Conservation (phyloP, 2,113 vertebrate species). For the Miniopterus natalensis region DNA sequence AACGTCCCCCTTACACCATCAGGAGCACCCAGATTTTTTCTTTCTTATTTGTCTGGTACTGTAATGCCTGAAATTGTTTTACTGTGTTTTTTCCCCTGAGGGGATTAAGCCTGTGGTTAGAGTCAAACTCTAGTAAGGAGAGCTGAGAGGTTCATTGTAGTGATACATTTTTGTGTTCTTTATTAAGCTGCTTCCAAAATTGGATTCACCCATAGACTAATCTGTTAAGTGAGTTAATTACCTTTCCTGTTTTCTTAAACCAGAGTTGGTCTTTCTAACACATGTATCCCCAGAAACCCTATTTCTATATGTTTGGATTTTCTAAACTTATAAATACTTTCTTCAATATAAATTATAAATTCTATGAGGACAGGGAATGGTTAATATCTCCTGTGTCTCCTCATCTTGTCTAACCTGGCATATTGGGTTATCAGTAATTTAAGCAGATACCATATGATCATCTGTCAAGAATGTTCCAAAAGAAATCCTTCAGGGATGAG, state of each 20-base stretch:
- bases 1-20: rapidly evolving
- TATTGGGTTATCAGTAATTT: background rate
- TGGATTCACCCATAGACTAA: background rate
- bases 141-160: background rate
- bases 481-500: background rate
- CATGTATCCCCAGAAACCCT: background rate
- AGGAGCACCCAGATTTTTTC: background rate
- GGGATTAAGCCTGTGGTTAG: background rate
- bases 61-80: background rate
- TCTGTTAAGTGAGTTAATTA: background rate
- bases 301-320: background rate
- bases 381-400: background rate
- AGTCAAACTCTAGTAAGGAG: background rate
- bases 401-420: background rate
- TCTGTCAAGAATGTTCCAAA: slow-evolving; percentile 9
- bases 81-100: background rate
- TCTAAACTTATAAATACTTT: background rate
- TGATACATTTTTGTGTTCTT: slow-evolving; percentile 6
- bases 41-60: background rate
- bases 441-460: background rate
- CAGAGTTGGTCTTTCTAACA: background rate
- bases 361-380: background rate
- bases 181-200: background rate
- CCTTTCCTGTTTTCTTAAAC: background rate
- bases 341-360: background rate